phyloP scores from a whole-genome alignment of 2,888 invertebrate species.

The Linnaemya tessellans region DNA sequence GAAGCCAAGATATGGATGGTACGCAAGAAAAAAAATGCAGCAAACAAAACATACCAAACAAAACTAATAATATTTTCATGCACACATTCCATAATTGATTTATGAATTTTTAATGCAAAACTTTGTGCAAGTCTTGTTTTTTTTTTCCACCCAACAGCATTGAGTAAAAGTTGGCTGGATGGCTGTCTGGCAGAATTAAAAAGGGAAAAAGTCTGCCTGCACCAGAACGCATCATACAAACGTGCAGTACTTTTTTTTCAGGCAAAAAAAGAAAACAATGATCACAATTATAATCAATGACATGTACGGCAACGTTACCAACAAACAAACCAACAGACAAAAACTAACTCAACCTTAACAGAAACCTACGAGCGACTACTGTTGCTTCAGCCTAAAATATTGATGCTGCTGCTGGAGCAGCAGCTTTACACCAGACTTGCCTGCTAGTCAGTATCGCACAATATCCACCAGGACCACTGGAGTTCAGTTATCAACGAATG shows the following conservation, averaged over 20 bases:
- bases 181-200: constrained; percentile 45
- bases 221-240: constrained; percentile 54
- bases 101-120: constrained; percentile 83
- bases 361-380: constrained; percentile 56
- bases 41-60: constrained; percentile 64
- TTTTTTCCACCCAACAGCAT: constrained; percentile 67
- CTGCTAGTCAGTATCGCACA: not conserved
- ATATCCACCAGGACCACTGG: constrained; percentile 12
- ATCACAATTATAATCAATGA: constrained; percentile 70
- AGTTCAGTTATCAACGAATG: constrained; percentile 55
- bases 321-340: constrained; percentile 33
- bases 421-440: constrained; percentile 1
- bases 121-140: constrained; percentile 59
- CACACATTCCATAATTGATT: constrained; percentile 83
- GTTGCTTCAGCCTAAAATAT: constrained; percentile 47
- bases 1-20: constrained; percentile 64
- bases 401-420: constrained; percentile 39
- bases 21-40: not conserved
- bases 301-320: constrained; percentile 49
- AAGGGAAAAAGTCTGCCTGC: constrained; percentile 31
- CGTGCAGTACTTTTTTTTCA: constrained; percentile 45
- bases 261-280: constrained; percentile 59
- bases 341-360: constrained; percentile 19
- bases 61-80: constrained; percentile 77
- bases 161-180: constrained; percentile 33